Base-by-base conservation (phyloP, 1,140 invertebrate genomes). In the Hyles euphorbiae region DNA sequence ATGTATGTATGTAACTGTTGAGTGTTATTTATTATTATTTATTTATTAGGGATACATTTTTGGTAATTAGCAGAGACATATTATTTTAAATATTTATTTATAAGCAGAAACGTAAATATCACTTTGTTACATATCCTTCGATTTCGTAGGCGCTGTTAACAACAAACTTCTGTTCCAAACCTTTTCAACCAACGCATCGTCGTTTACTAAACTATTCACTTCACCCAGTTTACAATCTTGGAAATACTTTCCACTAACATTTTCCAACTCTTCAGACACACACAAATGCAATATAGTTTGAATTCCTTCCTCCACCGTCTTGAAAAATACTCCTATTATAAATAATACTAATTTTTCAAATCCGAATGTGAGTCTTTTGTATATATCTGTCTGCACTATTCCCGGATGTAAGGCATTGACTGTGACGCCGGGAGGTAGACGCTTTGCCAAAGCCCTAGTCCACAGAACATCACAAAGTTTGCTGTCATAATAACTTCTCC, bases 401-500 rank as follows among this genome's bases (percentile, higher is more conserved):
- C 92, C 93, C 2, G 92, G 93, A 68, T 93, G 91, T 12, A 92
- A 60, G 1, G 87, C 70, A 65, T 93, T 92, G 0, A 81, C 84
- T 5, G 89, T 91, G 3, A 93, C 89, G 0, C 89, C 90, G 0
- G 64, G 79, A 82, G 92, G 83, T 10, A 95, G 70, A 62, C 83
- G 80, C 34, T 87, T 89, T 0, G 91, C 84, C 8, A 96, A 82
- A 63, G 94, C 92, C 58, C 81, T 90, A 0, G 91, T 91, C 77
- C 95, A 95, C 3, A 95, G 72, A 32, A 94, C 77, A 62, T 94
- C 92, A n/a, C 92, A 93, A 6, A 95, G 71, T 87, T 95, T 95
- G 61, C 92, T 94, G 62, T 93, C 92, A 3, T 74, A 65, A 74
- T 95, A 96, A 10, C 76, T 85, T 44, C 53, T 66, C 0, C 73